These are phyloP conservation scores for Pocota personata DNA, from an alignment of 2,888 invertebrate genomes.

Conservation along the genomic window DNA sequence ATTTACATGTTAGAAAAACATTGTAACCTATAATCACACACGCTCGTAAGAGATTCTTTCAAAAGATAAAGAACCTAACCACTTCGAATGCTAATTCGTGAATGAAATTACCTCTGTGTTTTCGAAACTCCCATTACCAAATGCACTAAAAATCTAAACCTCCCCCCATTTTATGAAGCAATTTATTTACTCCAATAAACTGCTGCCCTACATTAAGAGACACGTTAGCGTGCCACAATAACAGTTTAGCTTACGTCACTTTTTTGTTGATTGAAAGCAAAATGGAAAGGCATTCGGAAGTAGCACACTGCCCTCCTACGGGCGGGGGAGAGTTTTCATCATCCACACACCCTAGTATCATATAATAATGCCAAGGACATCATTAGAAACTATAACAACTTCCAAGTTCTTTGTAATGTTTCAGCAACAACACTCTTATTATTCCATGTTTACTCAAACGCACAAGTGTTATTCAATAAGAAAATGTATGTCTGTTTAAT, in stretches of 20 bases:
- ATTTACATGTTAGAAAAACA: background rate
- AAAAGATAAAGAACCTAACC: background rate
- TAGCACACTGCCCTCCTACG: background rate
- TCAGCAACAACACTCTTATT: background rate
- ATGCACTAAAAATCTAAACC: background rate
- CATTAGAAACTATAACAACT: background rate
- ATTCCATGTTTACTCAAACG: background rate
- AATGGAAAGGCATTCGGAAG: slow-evolving; percentile 11
- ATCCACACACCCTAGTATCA: background rate
- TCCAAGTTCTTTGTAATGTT: background rate
- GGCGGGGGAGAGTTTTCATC: background rate
- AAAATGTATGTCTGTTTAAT: slow-evolving; percentile 7
- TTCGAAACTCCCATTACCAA: background rate
- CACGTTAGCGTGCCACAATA: slow-evolving; percentile 26
- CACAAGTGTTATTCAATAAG: slow-evolving; percentile 13
- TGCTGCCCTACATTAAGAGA: slow-evolving; percentile 20
- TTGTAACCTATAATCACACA: background rate
- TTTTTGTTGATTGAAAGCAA: slow-evolving; percentile 14
- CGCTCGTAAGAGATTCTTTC: background rate
- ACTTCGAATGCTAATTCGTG: background rate
- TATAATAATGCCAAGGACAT: background rate
- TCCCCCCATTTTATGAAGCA: background rate
- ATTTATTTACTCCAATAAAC: slow-evolving; percentile 9
- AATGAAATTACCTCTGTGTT: background rate
- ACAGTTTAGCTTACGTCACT: slow-evolving; percentile 27